Conservation (phyloP, 1,140 invertebrate species). For the Potamilus streckersoni region DNA sequence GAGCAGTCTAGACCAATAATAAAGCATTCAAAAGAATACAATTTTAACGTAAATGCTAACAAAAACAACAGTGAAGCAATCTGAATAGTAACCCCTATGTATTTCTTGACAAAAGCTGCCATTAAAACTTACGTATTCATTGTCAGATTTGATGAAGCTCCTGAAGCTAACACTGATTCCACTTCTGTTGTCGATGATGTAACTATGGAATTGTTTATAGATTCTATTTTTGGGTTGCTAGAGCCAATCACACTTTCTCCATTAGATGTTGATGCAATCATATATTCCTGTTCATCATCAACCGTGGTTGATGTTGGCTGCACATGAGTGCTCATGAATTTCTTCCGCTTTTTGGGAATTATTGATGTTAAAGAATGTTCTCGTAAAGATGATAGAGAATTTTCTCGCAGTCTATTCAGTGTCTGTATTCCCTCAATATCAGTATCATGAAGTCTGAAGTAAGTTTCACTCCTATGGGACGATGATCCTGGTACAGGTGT, state of each 20-base stretch:
- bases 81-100: no score
- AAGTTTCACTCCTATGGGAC: constrained; percentile 16
- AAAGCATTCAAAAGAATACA: no score
- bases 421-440: no score
- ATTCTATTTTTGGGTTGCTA: neutral
- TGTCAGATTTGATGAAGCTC: no score
- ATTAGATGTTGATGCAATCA: constrained; percentile 24
- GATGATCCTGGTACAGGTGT: constrained; percentile 44
- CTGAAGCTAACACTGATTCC: neutral
- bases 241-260: neutral
- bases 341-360: constrained; percentile 28
- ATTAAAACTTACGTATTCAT: no score
- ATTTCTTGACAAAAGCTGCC: no score
- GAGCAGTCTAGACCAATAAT: no score
- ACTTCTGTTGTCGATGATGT: constrained; percentile 14
- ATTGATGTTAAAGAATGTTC: constrained; percentile 14
- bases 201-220: neutral
- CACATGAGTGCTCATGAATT: constrained; percentile 14
- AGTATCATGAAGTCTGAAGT: no score
- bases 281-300: constrained; percentile 41
- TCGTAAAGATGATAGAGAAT: neutral
- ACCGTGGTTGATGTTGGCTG: constrained; percentile 45
- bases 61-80: no score
- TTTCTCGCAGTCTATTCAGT: no score
- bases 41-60: no score